These are phyloP conservation scores for Chelonus insularis DNA, from an alignment of 1,140 invertebrate genomes.

Conservation along the genomic window DNA sequence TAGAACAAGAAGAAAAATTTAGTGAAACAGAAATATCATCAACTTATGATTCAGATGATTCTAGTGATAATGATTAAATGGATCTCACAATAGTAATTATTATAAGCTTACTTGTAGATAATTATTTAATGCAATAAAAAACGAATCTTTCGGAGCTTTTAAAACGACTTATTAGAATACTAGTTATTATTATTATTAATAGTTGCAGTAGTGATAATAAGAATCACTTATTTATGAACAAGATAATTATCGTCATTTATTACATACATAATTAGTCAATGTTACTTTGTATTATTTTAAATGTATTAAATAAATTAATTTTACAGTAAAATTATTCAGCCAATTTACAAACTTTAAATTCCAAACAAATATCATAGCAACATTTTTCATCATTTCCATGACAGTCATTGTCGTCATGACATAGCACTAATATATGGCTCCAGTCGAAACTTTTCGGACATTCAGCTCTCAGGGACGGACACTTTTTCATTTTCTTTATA, in stretches of 20 bases:
- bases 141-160: too few relatives aligned
- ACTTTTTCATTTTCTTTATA: constrained; percentile 26
- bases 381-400: constrained; percentile 32
- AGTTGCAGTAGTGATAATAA: too few relatives aligned
- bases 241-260: too few relatives aligned
- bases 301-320: too few relatives aligned
- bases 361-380: constrained; percentile 43
- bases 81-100: not conserved
- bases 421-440: constrained; percentile 31
- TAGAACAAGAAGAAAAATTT: constrained; percentile 35
- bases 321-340: constrained; percentile 29
- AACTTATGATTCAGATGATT: constrained; percentile 41
- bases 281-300: too few relatives aligned
- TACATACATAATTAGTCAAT: too few relatives aligned
- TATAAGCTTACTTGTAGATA: too few relatives aligned
- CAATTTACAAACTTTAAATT: constrained; percentile 43
- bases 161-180: too few relatives aligned
- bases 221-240: too few relatives aligned
- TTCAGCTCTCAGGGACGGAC: constrained; percentile 34
- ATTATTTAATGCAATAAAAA: too few relatives aligned
- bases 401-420: constrained; percentile 36
- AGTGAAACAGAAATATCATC: constrained; percentile 40
- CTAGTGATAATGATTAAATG: constrained; percentile 25
- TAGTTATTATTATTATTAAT: too few relatives aligned
- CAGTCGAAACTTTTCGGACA: constrained; percentile 37